These are phyloP conservation scores for Brachyhypopomus gauderio DNA, from an alignment of 2,113 vertebrate species.

Conservation along the genomic window DNA sequence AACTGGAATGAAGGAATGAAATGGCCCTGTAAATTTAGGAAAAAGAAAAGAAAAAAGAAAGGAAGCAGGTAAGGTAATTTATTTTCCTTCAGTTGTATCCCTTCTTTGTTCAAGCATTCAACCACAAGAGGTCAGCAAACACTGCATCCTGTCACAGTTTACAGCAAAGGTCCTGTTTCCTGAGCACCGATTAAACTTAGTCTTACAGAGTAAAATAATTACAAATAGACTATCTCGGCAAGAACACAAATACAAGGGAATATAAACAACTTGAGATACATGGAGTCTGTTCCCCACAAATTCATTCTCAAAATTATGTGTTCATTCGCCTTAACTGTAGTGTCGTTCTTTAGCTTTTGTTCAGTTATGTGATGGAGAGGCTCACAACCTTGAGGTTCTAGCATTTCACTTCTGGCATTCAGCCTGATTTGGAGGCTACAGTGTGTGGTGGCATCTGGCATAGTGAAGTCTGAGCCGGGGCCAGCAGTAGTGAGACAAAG, in stretches of 20 bases:
- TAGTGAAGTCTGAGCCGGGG: constrained; percentile 26
- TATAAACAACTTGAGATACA: background rate
- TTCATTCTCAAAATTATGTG: background rate
- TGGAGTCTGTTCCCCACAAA: background rate
- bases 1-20: background rate
- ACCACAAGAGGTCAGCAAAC: constrained; percentile 40
- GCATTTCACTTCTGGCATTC: constrained; percentile 40
- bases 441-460: constrained; percentile 7
- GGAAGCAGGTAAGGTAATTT: too few species aligned
- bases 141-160: background rate
- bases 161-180: background rate
- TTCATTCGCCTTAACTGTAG: too few species aligned
- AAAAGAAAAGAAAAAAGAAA: too few species aligned
- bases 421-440: constrained; percentile 29
- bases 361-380: background rate
- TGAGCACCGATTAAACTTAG: background rate
- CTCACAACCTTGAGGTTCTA: constrained; percentile 21
- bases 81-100: too few species aligned
- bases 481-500: constrained; percentile 41
- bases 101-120: background rate
- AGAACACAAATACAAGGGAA: background rate
- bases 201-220: background rate
- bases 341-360: background rate
- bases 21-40: background rate
- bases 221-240: too few species aligned